Conservation (phyloP, 2,888 invertebrate genomes). For the Meteorus colon region DNA sequence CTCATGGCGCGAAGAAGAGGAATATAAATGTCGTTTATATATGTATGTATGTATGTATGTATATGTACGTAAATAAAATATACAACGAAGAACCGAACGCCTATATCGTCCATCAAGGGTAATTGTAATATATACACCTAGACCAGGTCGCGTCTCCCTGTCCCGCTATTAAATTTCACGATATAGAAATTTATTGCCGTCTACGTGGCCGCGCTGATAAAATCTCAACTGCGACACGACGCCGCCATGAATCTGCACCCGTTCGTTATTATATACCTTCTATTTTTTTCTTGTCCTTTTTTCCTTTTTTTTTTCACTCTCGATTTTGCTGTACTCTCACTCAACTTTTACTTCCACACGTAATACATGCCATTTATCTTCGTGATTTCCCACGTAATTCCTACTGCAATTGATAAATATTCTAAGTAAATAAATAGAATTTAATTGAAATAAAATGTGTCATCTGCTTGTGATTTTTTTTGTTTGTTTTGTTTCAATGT, state of each 20-base stretch:
- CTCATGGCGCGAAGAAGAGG: constrained; percentile 12
- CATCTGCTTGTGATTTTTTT: background rate
- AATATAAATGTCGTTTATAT: constrained; percentile 32
- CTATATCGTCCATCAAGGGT: constrained; percentile 32
- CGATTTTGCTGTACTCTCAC: constrained; percentile 1
- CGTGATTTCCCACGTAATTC: background rate
- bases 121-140: constrained; percentile 46
- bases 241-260: constrained; percentile 15
- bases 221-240: constrained; percentile 34
- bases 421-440: background rate
- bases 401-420: background rate
- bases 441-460: background rate
- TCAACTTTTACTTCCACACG: background rate
- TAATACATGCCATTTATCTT: background rate
- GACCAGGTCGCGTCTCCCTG: constrained; percentile 31
- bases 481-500: background rate
- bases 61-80: too few species aligned
- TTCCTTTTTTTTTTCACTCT: constrained; percentile 1
- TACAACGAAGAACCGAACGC: constrained; percentile 19
- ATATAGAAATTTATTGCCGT: constrained; percentile 44
- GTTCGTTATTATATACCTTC: constrained; percentile 14
- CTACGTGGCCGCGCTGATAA: constrained; percentile 34
- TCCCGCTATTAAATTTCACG: constrained; percentile 48
- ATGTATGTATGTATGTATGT: background rate
- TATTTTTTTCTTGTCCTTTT: background rate